Evolutionary conservation across 2,888 invertebrate species (phyloP).

Genomic region (Tiliacea aurago): DNA sequence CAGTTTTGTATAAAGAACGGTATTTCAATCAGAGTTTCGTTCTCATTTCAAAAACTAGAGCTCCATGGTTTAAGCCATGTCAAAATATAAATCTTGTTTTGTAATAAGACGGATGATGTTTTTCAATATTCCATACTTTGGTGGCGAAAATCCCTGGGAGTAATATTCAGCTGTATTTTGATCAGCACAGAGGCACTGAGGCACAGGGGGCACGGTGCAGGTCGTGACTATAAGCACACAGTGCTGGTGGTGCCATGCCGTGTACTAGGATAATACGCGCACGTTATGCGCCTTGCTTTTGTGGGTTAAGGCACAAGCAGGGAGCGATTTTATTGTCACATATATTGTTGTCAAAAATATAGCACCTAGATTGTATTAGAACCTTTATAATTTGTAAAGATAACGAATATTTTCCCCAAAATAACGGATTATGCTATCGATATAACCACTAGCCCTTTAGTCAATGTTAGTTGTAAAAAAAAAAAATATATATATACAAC

Average conservation of each 20-base stretch:
- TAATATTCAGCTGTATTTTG: conserved; percentile 34
- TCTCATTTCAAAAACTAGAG: no score
- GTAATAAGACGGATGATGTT: no score
- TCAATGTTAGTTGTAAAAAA: no score
- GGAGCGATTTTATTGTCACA: neutral
- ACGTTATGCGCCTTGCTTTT: conserved; percentile 48
- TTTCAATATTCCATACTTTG: conserved; percentile 21
- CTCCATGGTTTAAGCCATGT: no score
- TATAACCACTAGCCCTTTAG: no score
- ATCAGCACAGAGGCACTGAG: conserved; percentile 11
- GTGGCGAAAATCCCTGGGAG: neutral
- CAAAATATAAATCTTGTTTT: no score
- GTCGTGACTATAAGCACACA: conserved; percentile 28
- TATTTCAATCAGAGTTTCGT: no score
- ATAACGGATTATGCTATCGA: no score
- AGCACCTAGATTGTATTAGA: neutral
- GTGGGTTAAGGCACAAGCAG: neutral
- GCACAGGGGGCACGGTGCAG: conserved; percentile 17
- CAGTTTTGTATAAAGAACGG: no score
- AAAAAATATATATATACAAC: no score
- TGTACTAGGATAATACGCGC: conserved; percentile 56
- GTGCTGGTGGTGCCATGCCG: conserved; percentile 38
- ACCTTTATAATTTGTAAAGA: neutral
- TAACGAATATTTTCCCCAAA: no score
- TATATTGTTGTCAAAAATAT: neutral